These are phyloP conservation scores for Campopleginae sp. DNA, from an alignment of 2,888 invertebrate species.

Conservation along the genomic window DNA sequence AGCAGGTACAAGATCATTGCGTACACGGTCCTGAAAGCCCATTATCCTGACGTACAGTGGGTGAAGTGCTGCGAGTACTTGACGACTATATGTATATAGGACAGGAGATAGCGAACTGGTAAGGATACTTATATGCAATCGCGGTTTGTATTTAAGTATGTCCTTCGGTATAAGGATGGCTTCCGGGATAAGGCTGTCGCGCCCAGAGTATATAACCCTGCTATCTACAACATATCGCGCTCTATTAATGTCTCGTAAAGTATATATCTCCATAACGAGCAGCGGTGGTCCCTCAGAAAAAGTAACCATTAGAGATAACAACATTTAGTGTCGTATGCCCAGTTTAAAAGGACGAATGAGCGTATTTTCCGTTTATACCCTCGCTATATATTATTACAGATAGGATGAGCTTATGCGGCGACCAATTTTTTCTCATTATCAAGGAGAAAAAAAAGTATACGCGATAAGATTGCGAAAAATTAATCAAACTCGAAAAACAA, in stretches of 20 bases:
- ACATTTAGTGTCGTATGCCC: conserved; percentile 49
- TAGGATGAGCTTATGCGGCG: background rate
- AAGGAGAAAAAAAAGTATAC: background rate
- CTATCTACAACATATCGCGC: conserved; percentile 47
- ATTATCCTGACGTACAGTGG: conserved; percentile 68
- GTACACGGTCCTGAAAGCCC: conserved; percentile 62
- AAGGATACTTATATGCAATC: conserved; percentile 62
- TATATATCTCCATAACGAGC: conserved; percentile 69
- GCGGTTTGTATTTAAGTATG: conserved; percentile 66
- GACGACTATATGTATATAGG: conserved; percentile 27
- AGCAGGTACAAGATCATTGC: conserved; percentile 53
- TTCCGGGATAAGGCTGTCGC: conserved; percentile 32
- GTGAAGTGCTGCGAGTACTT: conserved; percentile 37
- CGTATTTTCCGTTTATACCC: conserved; percentile 23
- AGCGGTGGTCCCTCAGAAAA: conserved; percentile 25
- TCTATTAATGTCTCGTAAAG: conserved; percentile 67
- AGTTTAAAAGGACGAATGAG: conserved; percentile 39
- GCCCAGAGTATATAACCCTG: conserved; percentile 5
- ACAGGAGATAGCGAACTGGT: conserved; percentile 40
- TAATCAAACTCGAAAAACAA: background rate
- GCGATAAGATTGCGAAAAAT: background rate
- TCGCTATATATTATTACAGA: background rate
- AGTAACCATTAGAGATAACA: conserved; percentile 35
- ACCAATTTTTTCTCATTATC: background rate
- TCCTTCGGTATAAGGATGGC: conserved; percentile 45